Conservation (phyloP, 2,888 invertebrate genomes). For the Drosophila koepferae region DNA sequence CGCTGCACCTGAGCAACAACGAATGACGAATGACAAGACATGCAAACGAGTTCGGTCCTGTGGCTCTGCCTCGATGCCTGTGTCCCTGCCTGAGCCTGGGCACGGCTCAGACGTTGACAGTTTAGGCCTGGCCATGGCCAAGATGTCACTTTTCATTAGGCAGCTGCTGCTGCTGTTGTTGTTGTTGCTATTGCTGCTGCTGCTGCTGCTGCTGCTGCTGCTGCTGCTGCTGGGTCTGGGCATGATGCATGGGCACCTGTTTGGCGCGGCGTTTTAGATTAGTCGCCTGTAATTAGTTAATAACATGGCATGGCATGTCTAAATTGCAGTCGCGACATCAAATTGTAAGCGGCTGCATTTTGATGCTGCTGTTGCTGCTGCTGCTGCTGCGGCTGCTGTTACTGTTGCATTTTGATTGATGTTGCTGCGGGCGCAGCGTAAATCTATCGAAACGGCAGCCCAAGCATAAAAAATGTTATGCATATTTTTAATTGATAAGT, state of each 20-base stretch:
- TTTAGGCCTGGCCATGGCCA: constrained; percentile 80
- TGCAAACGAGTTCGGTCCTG: constrained; percentile 56
- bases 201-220: constrained; percentile 30
- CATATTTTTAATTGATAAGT: constrained; percentile 84
- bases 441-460: constrained; percentile 32
- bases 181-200: too few species aligned
- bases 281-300: constrained; percentile 84
- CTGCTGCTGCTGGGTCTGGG: constrained; percentile 43
- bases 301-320: constrained; percentile 83
- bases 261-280: constrained; percentile 81
- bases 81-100: constrained; percentile 19
- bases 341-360: constrained; percentile 62
- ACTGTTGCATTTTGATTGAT: constrained; percentile 79
- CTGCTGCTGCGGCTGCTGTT: constrained; percentile 27
- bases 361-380: constrained; percentile 64
- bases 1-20: constrained; percentile 68
- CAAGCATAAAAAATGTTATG: constrained; percentile 72
- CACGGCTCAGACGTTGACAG: constrained; percentile 71
- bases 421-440: constrained; percentile 75
- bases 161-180: constrained; percentile 44
- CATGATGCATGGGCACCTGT: constrained; percentile 73
- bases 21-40: constrained; percentile 63
- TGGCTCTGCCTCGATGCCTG: constrained; percentile 19
- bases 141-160: constrained; percentile 84
- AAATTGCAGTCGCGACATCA: constrained; percentile 78